A percentile compares a stretch with the other conserved stretches of the same genome.
These are phyloP conservation scores for Sceloporus tristichus DNA, from an alignment of 2,113 vertebrate genomes.

Conservation along the genomic window DNA sequence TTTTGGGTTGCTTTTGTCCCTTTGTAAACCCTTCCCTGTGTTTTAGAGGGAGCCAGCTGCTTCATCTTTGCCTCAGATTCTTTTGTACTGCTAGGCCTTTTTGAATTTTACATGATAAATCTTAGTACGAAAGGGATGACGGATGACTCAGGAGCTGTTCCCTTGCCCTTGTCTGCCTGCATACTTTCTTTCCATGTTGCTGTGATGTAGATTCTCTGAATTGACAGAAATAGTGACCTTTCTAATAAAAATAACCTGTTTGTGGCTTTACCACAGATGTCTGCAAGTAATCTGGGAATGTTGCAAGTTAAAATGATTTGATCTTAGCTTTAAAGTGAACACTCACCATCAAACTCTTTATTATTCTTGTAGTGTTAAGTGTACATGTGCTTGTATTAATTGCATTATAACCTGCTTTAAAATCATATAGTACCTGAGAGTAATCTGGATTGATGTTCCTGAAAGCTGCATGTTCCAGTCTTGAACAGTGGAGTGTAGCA, in stretches of 20 bases:
- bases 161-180: not conserved
- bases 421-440: too few species aligned
- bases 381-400: not conserved
- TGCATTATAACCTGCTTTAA: not conserved
- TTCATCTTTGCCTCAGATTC: conserved; percentile 19
- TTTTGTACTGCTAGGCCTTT: conserved; percentile 10
- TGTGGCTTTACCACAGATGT: not conserved
- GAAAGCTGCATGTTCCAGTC: too few species aligned
- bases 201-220: conserved; percentile 9
- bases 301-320: not conserved
- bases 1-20: not conserved
- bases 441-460: too few species aligned
- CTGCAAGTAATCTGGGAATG: not conserved
- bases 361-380: not conserved
- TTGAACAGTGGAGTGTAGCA: not conserved
- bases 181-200: not conserved
- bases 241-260: not conserved
- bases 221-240: not conserved
- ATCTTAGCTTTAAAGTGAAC: not conserved
- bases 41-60: conserved; percentile 34
- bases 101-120: conserved; percentile 8
- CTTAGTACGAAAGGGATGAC: not conserved
- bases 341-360: not conserved
- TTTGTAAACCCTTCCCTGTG: conserved; percentile 16
- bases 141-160: not conserved